These are phyloP conservation scores for Ellobius talpinus DNA, from an alignment of 2,113 vertebrate species.

Conservation along the genomic window DNA sequence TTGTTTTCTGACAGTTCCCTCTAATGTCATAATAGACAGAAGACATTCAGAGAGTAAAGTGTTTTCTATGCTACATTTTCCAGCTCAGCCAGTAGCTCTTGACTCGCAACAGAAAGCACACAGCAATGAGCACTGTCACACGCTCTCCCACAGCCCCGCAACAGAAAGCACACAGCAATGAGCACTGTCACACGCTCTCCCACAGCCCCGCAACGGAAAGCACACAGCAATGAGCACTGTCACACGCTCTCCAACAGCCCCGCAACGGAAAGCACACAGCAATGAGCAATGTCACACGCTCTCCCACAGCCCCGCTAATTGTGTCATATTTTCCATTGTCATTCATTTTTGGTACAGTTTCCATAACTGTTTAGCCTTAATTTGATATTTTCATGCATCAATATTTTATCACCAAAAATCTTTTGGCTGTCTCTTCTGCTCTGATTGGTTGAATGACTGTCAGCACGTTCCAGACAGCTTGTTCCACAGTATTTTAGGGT, in stretches of 20 bases:
- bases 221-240: not conserved
- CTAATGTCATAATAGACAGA: not conserved
- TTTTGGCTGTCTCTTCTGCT: not conserved
- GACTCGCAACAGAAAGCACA: conserved; percentile 17
- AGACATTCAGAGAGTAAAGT: not conserved
- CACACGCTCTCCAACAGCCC: conserved; percentile 23
- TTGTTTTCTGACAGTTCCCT: conserved; percentile 36
- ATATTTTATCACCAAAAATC: not conserved
- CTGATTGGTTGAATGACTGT: not conserved
- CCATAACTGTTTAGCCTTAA: conserved; percentile 44
- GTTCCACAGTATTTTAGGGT: not conserved
- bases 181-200: conserved; percentile 12
- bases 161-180: too few relatives aligned
- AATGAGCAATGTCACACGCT: not conserved
- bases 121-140: not conserved
- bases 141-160: conserved; percentile 16
- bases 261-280: too few relatives aligned
- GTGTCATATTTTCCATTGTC: conserved; percentile 62
- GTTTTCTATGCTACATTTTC: conserved; percentile 40
- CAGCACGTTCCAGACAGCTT: not conserved
- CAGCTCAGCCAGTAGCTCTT: conserved; percentile 11
- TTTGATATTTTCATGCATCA: conserved; percentile 52
- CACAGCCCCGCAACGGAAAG: not conserved
- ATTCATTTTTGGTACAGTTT: conserved; percentile 47
- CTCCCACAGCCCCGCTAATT: conserved; percentile 30